A percentile compares a stretch with the other conserved stretches of the same genome.
phyloP scores from a whole-genome alignment of 2,113 vertebrate species.

The Rhea pennata region DNA sequence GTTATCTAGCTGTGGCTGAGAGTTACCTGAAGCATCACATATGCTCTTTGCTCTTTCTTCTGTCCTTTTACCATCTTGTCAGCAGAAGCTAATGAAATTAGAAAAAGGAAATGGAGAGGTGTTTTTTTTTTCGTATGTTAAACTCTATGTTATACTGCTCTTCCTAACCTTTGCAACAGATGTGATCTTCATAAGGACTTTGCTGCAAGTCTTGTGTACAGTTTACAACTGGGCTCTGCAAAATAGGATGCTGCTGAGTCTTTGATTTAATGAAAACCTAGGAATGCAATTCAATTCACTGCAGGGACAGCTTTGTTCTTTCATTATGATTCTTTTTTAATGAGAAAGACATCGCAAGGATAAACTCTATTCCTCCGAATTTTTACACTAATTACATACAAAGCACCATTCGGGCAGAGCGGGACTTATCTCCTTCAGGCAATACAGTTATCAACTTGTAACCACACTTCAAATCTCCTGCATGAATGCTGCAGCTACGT shows the following conservation, averaged over 20 bases:
- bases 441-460: conserved; percentile 81
- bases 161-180: conserved; percentile 7
- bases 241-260: conserved; percentile 47
- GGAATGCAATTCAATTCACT: conserved; percentile 71
- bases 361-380: conserved; percentile 77
- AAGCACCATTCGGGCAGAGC: conserved; percentile 76
- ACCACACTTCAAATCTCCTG: conserved; percentile 74
- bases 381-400: conserved; percentile 78
- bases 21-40: neutral
- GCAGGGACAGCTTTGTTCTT: conserved; percentile 72
- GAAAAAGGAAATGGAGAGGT: neutral
- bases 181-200: neutral
- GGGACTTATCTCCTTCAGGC: conserved; percentile 74
- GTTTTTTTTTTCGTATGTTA: neutral
- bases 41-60: neutral
- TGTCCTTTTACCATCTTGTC: neutral
- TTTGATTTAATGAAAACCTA: conserved; percentile 75
- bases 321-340: conserved; percentile 76
- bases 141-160: neutral
- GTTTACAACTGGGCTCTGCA: conserved; percentile 31
- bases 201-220: conserved; percentile 8
- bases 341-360: conserved; percentile 74
- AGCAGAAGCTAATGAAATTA: conserved; percentile 9
- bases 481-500: conserved; percentile 56
- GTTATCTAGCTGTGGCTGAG: neutral